phyloP scores from a whole-genome alignment of 2,888 invertebrate genomes.

The Tipula confusa region DNA sequence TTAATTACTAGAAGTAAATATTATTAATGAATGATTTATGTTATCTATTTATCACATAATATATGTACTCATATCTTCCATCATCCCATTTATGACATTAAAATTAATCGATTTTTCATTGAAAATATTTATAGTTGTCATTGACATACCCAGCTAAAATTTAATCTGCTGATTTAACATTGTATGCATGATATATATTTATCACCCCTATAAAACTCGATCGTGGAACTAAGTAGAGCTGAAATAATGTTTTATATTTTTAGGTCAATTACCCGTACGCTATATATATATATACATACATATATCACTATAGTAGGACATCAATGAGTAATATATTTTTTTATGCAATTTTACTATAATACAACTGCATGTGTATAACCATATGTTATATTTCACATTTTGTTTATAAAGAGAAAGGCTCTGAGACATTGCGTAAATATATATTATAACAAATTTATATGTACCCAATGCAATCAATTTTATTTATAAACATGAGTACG shows the following conservation, averaged over 20 bases:
- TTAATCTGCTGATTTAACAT: not conserved
- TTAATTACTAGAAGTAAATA: not conserved
- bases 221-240: not conserved
- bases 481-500: not conserved
- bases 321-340: not conserved
- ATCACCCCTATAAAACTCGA: not conserved
- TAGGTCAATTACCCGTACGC: not conserved
- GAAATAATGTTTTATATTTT: not conserved
- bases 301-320: not conserved
- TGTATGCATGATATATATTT: not conserved
- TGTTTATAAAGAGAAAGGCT: not conserved
- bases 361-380: not conserved
- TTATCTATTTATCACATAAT: not conserved
- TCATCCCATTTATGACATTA: not conserved
- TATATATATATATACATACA: not conserved
- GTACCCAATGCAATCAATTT: not conserved
- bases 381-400: slow-evolving; percentile 3
- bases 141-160: not conserved
- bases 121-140: not conserved
- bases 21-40: not conserved
- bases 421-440: slow-evolving; percentile 20
- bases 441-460: not conserved
- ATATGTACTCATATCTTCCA: not conserved
- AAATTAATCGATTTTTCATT: not conserved
- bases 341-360: not conserved